These are phyloP conservation scores for Matsumurasca onukii DNA, from an alignment of 1,140 invertebrate genomes.

Conservation along the genomic window DNA sequence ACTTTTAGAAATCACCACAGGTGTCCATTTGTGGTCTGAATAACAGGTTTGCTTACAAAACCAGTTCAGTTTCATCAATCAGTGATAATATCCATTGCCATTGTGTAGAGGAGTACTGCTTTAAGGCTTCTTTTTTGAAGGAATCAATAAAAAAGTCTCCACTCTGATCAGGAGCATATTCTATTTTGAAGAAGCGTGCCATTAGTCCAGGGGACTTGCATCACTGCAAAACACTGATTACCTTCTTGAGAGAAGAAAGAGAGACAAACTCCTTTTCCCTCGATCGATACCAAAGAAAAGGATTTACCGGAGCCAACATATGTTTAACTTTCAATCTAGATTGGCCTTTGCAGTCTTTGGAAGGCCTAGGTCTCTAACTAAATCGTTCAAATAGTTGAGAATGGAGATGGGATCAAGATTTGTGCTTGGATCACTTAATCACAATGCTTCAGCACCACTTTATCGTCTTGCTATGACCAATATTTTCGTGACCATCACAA, in stretches of 20 bases:
- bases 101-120: constrained; percentile 48
- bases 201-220: constrained; percentile 34
- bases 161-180: constrained; percentile 19
- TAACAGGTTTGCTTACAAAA: constrained; percentile 44
- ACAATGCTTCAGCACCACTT: background rate
- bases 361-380: constrained; percentile 35
- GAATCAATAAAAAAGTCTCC: constrained; percentile 44
- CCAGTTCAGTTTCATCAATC: constrained; percentile 41
- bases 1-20: constrained; percentile 44
- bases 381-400: constrained; percentile 26
- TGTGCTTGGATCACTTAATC: constrained; percentile 11
- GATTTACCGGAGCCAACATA: constrained; percentile 25
- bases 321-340: constrained; percentile 37
- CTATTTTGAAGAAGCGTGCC: constrained; percentile 19
- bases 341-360: constrained; percentile 31
- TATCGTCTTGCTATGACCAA: no score
- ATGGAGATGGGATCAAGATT: constrained; percentile 13
- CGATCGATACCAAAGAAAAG: constrained; percentile 24
- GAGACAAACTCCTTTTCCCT: constrained; percentile 33
- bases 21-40: constrained; percentile 42
- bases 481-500: no score
- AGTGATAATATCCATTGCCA: constrained; percentile 48
- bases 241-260: constrained; percentile 31
- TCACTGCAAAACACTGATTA: constrained; percentile 35
- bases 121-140: constrained; percentile 46